Percentiles rank a stretch among this genome's conserved stretches.
These are phyloP conservation scores for Xiphophorus hellerii DNA, from an alignment of 2,113 vertebrate genomes.

Conservation along the genomic window DNA sequence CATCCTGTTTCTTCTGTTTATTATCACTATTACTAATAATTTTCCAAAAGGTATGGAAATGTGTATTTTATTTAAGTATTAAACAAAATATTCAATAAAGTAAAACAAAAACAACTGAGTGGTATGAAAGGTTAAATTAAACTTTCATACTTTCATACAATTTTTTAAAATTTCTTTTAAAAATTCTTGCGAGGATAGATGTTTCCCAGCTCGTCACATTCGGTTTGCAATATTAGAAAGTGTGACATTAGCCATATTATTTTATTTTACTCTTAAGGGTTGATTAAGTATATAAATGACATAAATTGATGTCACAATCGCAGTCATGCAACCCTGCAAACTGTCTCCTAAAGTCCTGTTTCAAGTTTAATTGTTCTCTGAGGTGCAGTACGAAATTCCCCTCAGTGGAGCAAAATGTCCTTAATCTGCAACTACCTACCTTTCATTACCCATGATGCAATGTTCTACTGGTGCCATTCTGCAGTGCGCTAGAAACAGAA, in stretches of 20 bases:
- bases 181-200: constrained; percentile 3
- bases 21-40: neutral
- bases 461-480: constrained; percentile 60
- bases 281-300: neutral
- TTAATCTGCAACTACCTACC: constrained; percentile 60
- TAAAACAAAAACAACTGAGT: neutral
- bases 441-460: constrained; percentile 67
- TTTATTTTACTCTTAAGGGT: neutral
- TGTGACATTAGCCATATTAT: neutral
- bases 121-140: constrained; percentile 8
- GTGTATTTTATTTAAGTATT: neutral
- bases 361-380: constrained; percentile 7
- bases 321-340: constrained; percentile 11
- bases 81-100: neutral
- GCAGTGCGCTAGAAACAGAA: constrained; percentile 72
- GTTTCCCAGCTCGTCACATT: neutral
- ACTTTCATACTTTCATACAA: too few relatives aligned
- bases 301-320: neutral
- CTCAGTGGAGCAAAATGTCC: constrained; percentile 42
- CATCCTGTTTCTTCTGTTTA: too few relatives aligned
- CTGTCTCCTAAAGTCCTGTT: constrained; percentile 3
- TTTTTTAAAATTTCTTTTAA: constrained; percentile 9
- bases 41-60: too few relatives aligned
- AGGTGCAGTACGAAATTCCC: constrained; percentile 29
- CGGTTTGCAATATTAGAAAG: neutral